Base-by-base conservation (phyloP, 2,797 vertebrate genomes). In the Typhlichthys eigenmanni region DNA sequence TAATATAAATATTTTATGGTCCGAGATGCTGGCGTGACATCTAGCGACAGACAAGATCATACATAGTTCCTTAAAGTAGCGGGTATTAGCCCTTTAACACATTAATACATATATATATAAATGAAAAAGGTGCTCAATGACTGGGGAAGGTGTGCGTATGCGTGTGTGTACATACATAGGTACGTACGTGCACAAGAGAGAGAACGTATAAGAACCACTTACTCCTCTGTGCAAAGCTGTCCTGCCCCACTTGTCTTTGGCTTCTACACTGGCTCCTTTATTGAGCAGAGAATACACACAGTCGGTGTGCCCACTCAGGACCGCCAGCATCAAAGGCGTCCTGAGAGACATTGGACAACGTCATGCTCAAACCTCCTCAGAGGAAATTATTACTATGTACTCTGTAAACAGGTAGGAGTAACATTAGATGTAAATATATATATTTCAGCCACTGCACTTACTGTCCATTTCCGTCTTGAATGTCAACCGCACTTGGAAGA, bases 211-310 rank as follows among this genome's bases (percentile, higher is more conserved):
- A 29, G 47, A 13, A 50, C 9, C 63, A 16, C 93, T 95, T 88
- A 99, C 97, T 91, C 96, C 97, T 93, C 97, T 92, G 58, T 99
- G 97, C 32, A 99, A 82, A 17, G 96, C 97, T 1, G 97, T 98
- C 86, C 96, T 94, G 79, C 95, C 96, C 96, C 95, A 95, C 66
- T 96, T 96, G 85, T 99, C 97, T 97, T 96, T 98, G 96, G 96
- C 95, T 93, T 98, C 95, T 66, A 97, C 96, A 51, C 85, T 93
- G 71, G 96, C 96, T 91, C 97, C 97, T 86, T 99, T 98, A 87
- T 95, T 98, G 49, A 99, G 92, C 68, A 99, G 87, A 53, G 95
- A 98, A 90, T 97, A 98, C 48, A 98, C 96, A 53, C 97, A 98
- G 78, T 99, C 97, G 0, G 95, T 97, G 92, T 98, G 96, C 74